phyloP scores from a whole-genome alignment of 1,140 invertebrate genomes.

The Scaptomyza pallida region DNA sequence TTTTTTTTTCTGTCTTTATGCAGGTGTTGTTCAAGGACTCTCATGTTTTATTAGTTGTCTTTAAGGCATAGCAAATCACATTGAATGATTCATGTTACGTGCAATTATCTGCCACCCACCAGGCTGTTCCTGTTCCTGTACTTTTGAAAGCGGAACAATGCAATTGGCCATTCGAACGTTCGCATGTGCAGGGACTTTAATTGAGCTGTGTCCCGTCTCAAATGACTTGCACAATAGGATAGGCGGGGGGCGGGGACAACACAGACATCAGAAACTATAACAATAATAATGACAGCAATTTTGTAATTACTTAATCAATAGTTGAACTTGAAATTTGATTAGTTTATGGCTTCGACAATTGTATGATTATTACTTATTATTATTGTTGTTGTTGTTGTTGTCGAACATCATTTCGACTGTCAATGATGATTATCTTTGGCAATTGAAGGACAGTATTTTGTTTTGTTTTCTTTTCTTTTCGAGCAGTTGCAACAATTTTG shows the following conservation, averaged over 20 bases:
- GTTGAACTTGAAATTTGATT: slow-evolving; percentile 19
- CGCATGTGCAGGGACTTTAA: slow-evolving; percentile 5
- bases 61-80: no score
- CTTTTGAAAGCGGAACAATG: not conserved
- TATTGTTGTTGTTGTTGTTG: no score
- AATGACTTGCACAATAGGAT: not conserved
- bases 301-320: slow-evolving; percentile 21
- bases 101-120: not conserved
- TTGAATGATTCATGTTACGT: no score
- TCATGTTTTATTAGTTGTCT: no score
- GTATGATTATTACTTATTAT: no score
- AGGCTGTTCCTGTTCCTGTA: no score
- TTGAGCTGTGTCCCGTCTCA: not conserved
- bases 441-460: not conserved
- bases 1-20: no score
- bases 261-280: not conserved
- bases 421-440: not conserved
- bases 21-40: no score
- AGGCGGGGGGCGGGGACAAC: not conserved
- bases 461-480: not conserved
- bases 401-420: no score
- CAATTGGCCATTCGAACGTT: not conserved
- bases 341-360: not conserved
- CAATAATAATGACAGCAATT: slow-evolving; percentile 19
- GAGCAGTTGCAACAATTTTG: not conserved